Conservation (phyloP, 2,113 vertebrate species). For the Labeo rohita region DNA sequence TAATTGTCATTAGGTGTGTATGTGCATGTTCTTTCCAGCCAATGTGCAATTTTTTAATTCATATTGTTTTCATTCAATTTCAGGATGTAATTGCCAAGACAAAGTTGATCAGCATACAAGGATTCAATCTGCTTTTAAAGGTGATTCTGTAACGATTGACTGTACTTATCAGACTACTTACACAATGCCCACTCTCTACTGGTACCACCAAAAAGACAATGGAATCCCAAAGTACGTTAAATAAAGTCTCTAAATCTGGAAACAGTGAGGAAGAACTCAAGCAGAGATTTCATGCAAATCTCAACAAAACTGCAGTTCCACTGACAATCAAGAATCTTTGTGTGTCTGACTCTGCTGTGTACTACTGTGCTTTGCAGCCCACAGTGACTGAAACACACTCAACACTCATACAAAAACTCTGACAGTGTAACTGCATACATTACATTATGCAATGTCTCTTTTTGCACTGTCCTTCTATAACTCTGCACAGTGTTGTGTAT, state of each 20-base stretch:
- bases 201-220: slow-evolving; percentile 37
- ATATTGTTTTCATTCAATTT: background rate
- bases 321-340: background rate
- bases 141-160: slow-evolving; percentile 32
- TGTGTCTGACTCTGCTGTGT: slow-evolving; percentile 53
- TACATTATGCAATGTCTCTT: no score
- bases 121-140: slow-evolving; percentile 36
- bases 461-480: no score
- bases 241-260: background rate
- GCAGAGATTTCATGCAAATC: slow-evolving; percentile 33
- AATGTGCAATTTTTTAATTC: background rate
- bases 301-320: slow-evolving; percentile 9
- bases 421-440: no score
- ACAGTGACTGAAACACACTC: slow-evolving; percentile 31
- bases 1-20: background rate
- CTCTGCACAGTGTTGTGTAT: no score
- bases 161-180: slow-evolving; percentile 21
- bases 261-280: background rate
- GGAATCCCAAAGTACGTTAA: background rate
- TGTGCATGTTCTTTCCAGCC: background rate
- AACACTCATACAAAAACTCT: background rate
- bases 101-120: slow-evolving; percentile 33
- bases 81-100: slow-evolving; percentile 20
- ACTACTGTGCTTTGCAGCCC: slow-evolving; percentile 50
- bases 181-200: slow-evolving; percentile 5